Percentiles rank a stretch among this genome's conserved stretches.
Conservation (phyloP, 2,113 vertebrate species). For the Natator depressus region DNA sequence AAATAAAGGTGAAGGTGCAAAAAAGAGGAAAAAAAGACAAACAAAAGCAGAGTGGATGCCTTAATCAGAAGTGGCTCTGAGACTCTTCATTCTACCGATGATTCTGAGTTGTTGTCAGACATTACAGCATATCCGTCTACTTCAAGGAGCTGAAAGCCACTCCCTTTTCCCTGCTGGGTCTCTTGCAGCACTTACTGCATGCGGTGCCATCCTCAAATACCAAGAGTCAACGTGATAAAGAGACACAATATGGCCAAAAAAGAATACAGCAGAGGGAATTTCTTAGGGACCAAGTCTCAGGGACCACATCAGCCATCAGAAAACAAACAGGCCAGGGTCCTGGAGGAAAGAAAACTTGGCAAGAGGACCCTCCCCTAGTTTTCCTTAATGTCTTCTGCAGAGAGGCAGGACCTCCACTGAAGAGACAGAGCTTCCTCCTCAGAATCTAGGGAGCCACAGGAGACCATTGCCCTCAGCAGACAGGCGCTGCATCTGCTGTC, state of each 20-base stretch:
- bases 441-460: not conserved
- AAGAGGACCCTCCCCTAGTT: not conserved
- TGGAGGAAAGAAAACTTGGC: not conserved
- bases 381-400: not conserved
- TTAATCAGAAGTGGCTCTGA: not conserved
- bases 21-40: slow-evolving; percentile 51
- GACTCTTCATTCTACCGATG: not conserved
- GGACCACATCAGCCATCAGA: not conserved
- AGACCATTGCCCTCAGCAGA: not conserved
- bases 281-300: not conserved
- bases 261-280: not conserved
- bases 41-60: not conserved
- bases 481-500: not conserved
- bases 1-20: slow-evolving; percentile 57
- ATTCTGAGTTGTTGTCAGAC: not conserved
- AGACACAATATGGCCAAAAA: not conserved
- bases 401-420: not conserved
- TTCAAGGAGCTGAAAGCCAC: not conserved
- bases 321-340: not conserved
- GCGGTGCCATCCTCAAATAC: not conserved
- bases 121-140: not conserved
- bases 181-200: not conserved
- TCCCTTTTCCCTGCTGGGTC: not conserved
- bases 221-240: not conserved
- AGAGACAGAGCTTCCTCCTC: not conserved